Percentiles rank a stretch among this genome's conserved stretches.
Evolutionary conservation across 2,888 invertebrate genomes (phyloP).

Genomic region (Cetonia aurata): DNA sequence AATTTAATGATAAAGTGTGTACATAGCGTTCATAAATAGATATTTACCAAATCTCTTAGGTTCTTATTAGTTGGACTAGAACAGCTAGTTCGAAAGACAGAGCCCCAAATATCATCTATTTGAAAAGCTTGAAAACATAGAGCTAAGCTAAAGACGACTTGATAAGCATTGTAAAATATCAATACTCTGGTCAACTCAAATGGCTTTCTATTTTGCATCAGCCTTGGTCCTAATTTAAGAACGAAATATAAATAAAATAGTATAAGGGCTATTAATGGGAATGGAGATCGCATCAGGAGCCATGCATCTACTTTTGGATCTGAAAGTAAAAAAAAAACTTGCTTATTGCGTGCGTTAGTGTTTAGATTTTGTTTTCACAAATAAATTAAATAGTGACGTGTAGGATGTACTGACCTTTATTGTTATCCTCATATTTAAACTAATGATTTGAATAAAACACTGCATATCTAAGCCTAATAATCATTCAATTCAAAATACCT

Average conservation of each 20-base stretch:
- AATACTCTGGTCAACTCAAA: slow-evolving; percentile 80
- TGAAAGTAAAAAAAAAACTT: slow-evolving; percentile 61
- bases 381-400: too few species aligned
- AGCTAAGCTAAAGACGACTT: slow-evolving; percentile 87
- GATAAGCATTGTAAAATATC: slow-evolving; percentile 87
- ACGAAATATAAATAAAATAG: slow-evolving; percentile 80
- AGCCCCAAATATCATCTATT: slow-evolving; percentile 26
- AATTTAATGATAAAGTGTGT: too few species aligned
- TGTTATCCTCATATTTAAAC: too few species aligned
- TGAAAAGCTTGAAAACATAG: slow-evolving; percentile 61
- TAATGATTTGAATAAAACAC: too few species aligned
- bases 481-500: too few species aligned
- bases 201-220: slow-evolving; percentile 81
- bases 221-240: slow-evolving; percentile 79
- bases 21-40: not conserved
- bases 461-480: too few species aligned
- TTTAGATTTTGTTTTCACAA: too few species aligned
- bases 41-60: slow-evolving; percentile 49
- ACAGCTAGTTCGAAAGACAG: slow-evolving; percentile 39
- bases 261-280: slow-evolving; percentile 76
- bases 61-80: slow-evolving; percentile 40
- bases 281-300: slow-evolving; percentile 83
- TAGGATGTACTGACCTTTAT: too few species aligned
- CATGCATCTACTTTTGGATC: slow-evolving; percentile 83
- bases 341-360: too few species aligned